phyloP scores from a whole-genome alignment of 2,888 invertebrate species.

The Phyllotreta cruciferae region DNA sequence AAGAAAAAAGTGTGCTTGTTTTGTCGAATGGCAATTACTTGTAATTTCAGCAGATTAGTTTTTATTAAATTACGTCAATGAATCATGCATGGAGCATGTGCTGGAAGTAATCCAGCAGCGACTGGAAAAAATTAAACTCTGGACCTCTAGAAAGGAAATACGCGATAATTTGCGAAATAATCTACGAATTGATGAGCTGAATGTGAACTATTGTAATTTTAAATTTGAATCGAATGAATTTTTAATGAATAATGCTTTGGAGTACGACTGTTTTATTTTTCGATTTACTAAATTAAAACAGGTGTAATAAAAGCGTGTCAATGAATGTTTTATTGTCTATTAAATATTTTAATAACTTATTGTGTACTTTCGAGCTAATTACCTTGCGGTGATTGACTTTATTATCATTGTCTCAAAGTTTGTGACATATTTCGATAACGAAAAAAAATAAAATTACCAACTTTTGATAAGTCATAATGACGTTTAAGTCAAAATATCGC shows the following conservation, averaged over 20 bases:
- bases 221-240: too few relatives aligned
- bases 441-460: background rate
- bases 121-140: slow-evolving; percentile 11
- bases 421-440: slow-evolving; percentile 1
- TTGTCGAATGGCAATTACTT: too few relatives aligned
- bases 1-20: too few relatives aligned
- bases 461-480: too few relatives aligned
- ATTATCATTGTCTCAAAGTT: background rate
- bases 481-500: too few relatives aligned
- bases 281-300: too few relatives aligned
- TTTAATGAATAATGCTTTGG: too few relatives aligned
- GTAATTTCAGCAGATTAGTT: too few relatives aligned
- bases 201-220: background rate
- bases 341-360: background rate
- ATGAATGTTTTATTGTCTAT: slow-evolving; percentile 7
- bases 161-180: background rate
- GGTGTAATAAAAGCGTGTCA: background rate
- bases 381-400: background rate
- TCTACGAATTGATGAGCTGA: background rate
- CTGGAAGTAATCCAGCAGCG: slow-evolving; percentile 9
- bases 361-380: background rate
- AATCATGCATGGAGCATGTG: slow-evolving; percentile 20
- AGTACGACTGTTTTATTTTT: too few relatives aligned
- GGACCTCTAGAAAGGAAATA: slow-evolving; percentile 6
- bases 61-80: slow-evolving; percentile 12